Evolutionary conservation across 2,797 vertebrate genomes (phyloP).

Genomic region (Malacoctenus gilli): DNA sequence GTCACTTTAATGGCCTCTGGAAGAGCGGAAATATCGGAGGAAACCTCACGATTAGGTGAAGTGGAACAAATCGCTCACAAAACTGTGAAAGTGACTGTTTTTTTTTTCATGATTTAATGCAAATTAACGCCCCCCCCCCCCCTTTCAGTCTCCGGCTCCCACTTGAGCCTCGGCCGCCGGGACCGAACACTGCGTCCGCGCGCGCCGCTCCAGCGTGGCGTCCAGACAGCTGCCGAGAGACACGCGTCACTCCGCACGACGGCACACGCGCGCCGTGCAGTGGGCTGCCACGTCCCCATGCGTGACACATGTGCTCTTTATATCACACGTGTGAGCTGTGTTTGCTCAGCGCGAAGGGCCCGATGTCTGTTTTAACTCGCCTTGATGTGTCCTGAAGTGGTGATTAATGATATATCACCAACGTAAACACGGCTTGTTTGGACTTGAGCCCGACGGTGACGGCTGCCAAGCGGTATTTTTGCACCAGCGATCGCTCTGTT

Average conservation of each 20-base stretch:
- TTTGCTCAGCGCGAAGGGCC: neutral
- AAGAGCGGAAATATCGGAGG: neutral
- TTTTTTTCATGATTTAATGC: neutral
- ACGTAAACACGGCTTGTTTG: slow-evolving; percentile 4
- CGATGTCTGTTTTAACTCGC: too few species aligned
- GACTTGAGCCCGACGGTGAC: neutral
- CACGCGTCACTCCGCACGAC: slow-evolving; percentile 67
- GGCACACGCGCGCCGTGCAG: slow-evolving; percentile 25
- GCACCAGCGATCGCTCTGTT: neutral
- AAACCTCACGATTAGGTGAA: slow-evolving; percentile 7
- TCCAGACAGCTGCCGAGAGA: slow-evolving; percentile 58
- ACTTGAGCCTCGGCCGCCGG: slow-evolving; percentile 32
- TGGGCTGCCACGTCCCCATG: too few species aligned
- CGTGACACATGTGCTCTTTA: too few species aligned
- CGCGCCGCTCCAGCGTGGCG: slow-evolving; percentile 43
- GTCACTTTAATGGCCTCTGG: neutral
- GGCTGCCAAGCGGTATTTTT: neutral
- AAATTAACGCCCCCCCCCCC: neutral
- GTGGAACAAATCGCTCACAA: slow-evolving; percentile 9
- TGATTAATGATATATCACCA: slow-evolving; percentile 5
- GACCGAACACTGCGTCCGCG: slow-evolving; percentile 24
- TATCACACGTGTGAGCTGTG: slow-evolving; percentile 2
- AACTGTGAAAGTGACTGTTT: neutral
- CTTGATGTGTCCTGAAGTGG: neutral
- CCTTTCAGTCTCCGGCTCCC: slow-evolving; percentile 17